phyloP scores from a whole-genome alignment of 1,140 invertebrate species.

The Aphidius gifuensis region DNA sequence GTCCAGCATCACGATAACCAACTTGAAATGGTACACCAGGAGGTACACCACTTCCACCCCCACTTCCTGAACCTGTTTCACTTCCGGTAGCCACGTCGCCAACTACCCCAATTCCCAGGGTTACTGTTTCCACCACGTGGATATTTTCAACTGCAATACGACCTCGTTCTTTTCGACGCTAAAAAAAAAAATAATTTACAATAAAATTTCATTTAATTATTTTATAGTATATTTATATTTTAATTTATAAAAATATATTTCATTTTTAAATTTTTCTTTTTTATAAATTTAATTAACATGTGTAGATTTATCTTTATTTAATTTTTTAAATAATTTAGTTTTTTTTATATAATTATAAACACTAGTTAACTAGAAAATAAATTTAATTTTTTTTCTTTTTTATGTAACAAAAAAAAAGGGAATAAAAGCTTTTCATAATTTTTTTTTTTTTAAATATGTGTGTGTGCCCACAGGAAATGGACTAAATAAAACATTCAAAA shows the following conservation, averaged over 20 bases:
- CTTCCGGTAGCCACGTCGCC: conserved; percentile 35
- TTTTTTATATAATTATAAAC: too few species aligned
- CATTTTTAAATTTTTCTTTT: too few species aligned
- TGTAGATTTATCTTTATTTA: too few species aligned
- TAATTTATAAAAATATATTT: too few species aligned
- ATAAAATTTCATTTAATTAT: background rate
- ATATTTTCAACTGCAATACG: conserved; percentile 70
- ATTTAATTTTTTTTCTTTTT: background rate
- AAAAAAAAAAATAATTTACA: conserved; percentile 30
- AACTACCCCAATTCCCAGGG: conserved; percentile 55
- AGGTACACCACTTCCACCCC: conserved; percentile 40
- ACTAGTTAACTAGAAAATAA: too few species aligned
- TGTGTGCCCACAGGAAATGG: too few species aligned
- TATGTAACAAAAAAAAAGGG: conserved; percentile 5
- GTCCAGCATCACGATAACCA: conserved; percentile 68
- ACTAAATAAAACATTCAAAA: too few species aligned
- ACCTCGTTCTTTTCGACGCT: conserved; percentile 78
- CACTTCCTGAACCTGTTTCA: conserved; percentile 38
- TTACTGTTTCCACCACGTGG: conserved; percentile 72
- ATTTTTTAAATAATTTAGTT: too few species aligned
- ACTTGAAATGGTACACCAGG: conserved; percentile 67
- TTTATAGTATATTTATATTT: too few species aligned
- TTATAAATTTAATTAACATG: too few species aligned
- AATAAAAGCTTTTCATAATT: background rate
- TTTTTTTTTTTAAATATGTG: too few species aligned